Evolutionary conservation across 2,113 vertebrate species (phyloP).

Genomic region (Atrichornis clamosus): DNA sequence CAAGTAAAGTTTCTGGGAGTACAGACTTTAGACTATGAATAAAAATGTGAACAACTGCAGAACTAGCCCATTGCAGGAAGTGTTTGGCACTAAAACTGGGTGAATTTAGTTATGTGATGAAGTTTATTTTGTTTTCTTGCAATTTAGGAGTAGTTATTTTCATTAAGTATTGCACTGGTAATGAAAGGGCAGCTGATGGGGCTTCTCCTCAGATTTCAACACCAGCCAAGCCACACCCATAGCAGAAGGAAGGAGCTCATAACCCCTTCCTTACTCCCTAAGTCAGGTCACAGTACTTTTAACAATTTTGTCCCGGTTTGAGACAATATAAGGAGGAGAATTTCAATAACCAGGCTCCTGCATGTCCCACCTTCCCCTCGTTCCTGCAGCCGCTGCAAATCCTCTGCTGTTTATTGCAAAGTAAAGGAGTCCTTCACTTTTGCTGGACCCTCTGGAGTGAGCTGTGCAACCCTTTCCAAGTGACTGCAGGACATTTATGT

Average conservation of each 20-base stretch:
- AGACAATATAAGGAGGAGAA: too few relatives aligned
- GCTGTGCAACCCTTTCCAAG: background rate
- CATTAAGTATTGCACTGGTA: background rate
- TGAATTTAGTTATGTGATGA: background rate
- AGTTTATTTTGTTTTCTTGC: background rate
- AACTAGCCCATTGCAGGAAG: background rate
- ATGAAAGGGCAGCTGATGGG: too few relatives aligned
- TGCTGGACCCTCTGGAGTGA: background rate
- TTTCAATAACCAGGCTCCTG: background rate
- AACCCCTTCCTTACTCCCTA: background rate
- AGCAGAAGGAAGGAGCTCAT: background rate
- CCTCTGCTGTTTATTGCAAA: background rate
- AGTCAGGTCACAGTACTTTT: background rate
- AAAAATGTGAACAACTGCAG: background rate
- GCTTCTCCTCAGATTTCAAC: background rate
- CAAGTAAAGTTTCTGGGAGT: background rate
- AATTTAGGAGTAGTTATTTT: background rate
- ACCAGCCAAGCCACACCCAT: background rate
- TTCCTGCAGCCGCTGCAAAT: background rate
- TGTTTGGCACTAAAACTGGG: background rate
- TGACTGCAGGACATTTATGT: background rate
- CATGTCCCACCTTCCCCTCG: background rate
- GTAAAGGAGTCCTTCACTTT: background rate
- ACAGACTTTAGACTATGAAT: accelerated
- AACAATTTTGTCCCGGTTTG: too few relatives aligned